These are phyloP conservation scores for Hylaeus anthracinus DNA, from an alignment of 1,140 invertebrate genomes.

Conservation along the genomic window DNA sequence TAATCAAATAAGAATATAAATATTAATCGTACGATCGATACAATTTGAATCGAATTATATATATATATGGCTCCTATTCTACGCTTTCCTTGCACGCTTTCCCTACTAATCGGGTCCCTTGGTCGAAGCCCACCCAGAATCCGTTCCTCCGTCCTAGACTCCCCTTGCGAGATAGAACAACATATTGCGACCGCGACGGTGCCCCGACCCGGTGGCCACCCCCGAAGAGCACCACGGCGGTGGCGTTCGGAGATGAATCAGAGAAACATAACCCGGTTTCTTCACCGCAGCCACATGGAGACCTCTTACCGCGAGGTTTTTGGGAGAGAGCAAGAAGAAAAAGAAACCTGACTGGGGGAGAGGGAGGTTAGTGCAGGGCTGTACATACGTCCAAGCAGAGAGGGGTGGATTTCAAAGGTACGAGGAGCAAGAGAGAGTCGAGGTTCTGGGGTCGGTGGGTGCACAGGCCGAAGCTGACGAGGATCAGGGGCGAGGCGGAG, in stretches of 20 bases:
- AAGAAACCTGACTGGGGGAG: slow-evolving; percentile 19
- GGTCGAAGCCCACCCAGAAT: too few species aligned
- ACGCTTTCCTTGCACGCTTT: too few species aligned
- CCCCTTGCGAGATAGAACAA: too few species aligned
- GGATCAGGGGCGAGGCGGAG: slow-evolving; percentile 53
- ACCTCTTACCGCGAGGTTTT: slow-evolving; percentile 50
- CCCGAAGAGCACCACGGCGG: not conserved
- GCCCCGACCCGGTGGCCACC: not conserved
- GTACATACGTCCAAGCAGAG: slow-evolving; percentile 51
- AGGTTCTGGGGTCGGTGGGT: slow-evolving; percentile 61
- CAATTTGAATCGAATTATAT: too few species aligned
- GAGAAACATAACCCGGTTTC: slow-evolving; percentile 55
- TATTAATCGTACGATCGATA: too few species aligned
- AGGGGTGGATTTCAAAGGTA: slow-evolving; percentile 66
- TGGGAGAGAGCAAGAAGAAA: slow-evolving; percentile 34
- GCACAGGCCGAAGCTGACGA: slow-evolving; percentile 59
- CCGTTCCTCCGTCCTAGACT: too few species aligned
- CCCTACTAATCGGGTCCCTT: too few species aligned
- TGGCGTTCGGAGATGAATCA: slow-evolving; percentile 2
- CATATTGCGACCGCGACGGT: too few species aligned
- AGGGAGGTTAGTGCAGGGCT: slow-evolving; percentile 50
- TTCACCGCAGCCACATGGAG: slow-evolving; percentile 35
- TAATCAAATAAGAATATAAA: too few species aligned
- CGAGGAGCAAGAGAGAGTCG: slow-evolving; percentile 63
- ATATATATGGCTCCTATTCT: too few species aligned